Base-by-base conservation (phyloP, 1,140 invertebrate genomes). In the Pseudomyrmex gracilis region DNA sequence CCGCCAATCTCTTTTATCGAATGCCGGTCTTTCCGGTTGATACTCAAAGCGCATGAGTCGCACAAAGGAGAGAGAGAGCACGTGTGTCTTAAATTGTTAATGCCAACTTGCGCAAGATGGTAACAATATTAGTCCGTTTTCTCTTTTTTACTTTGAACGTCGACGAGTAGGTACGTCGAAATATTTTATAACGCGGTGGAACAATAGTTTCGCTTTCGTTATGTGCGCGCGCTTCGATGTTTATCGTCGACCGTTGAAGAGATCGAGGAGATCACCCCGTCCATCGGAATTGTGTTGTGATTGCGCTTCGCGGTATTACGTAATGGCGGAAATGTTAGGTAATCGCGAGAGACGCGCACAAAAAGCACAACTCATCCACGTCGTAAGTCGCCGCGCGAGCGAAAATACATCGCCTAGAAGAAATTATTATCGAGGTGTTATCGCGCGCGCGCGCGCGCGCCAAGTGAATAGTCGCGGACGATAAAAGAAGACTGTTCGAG, bases 301-400 rank as follows among this genome's bases (percentile, higher is more conserved):
- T 61, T 61, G 17, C 3, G 24, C 47, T 13, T 10, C 17, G 20
- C n/a, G n/a, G n/a, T n/a, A 9, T n/a, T 67, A 67, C 22, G 13
- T 55, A 68, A 68, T 78, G 17, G 10, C 74, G 74, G 63, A 77
- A 77, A 67, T 47, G 17, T 78, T 78, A 68, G 51, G 45, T 68
- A 68, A 63, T 13, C 55, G 43, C 45, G 58, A 78, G 45, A 24
- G 45, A 34, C 49, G 55, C 55, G 7, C 47, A 12, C 34, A 68
- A 68, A 58, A 57, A 9, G 20, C 8, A 15, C 17, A 68, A 20
- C 20, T 78, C 74, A 68, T 68, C 34, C 34, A n/a, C 57, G 63
- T 5, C 34, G 17, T 22, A 47, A 68, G 34, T 77, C 66, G 22
- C 17, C n/a, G 57, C 24, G 13, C 47, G 47, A 17, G n/a, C n/a